Base-by-base conservation (phyloP, 1,140 invertebrate species). In the Caerostris extrusa region DNA sequence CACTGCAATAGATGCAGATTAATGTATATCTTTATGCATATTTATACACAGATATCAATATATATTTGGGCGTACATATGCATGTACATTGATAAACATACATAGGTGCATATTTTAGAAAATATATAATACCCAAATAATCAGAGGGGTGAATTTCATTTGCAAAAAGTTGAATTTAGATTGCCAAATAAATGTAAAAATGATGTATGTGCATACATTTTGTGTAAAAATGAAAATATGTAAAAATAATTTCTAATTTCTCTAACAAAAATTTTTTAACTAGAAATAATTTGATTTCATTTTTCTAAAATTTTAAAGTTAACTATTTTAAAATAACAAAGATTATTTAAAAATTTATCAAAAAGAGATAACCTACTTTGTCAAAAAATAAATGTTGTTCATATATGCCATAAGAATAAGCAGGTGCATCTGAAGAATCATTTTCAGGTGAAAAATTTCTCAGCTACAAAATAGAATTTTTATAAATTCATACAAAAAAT, bases 341-440 rank as follows among this genome's bases (percentile, higher is more conserved):
- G 3, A 85, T 14, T 6, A 57, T 17, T 55, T 8, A 57, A 53
- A 3, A 55, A 93, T 67, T 5, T 19, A 94, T 94, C 77, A 82
- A 81, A 12, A 57, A 88, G 17, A 86, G 8, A 34, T 71, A 67
- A 95, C 95, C 95, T 96, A 98, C 98, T 96, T 99, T 98, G 95
- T 99, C 99, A 96, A 99, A 99, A 96, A 99, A 99, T 93, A 98
- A 98, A 96, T 98, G 99, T 95, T 99, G 99, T 94, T 97, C 98
- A 1, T 99, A 96, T 7, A 97, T 98, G 71, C 98, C 98, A 95
- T 98, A 98, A 96, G 99, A 98, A 7, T 98, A 98, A 56, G 98
- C 98, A 95, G 99, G 98, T 0, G 98, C 97, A 87, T 98, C 58
- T 34, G 93, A 93, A 12, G 94, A 87, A 87, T 95, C 95, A 61